Base-by-base conservation (phyloP, 2,797 vertebrate genomes). In the Sebastes vulpes region DNA sequence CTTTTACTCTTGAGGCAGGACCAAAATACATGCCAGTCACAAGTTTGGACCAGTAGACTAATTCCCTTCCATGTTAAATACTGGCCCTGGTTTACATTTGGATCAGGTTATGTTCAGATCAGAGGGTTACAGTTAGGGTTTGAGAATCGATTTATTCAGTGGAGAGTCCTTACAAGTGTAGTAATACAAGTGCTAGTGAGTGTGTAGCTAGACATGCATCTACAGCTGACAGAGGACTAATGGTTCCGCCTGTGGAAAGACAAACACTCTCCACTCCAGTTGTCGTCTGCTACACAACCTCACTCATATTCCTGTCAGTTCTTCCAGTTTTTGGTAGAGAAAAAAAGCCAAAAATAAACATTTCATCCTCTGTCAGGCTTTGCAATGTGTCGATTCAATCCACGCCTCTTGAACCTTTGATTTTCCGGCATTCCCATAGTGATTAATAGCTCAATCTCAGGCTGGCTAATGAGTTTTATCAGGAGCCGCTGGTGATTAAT, bases 401-500 rank as follows among this genome's bases (percentile, higher is more conserved):
- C 59, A 78, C 3, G 73, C 76, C 80, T 86, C 74, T 81, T 81
- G 69, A 83, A 84, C 75, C 83, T 88, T 87, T 90, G 74, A 86
- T 91, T 92, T 84, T 65, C 58, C 48, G 57, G 77, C 77, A 65
- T 72, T 79, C 78, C 80, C 72, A 32, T 64, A 72, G 76, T 93
- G 94, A 94, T 95, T 92, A 93, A 95, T 95, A 89, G 93, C 90
- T 93, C 89, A 87, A 89, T 93, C 87, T 89, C 85, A 81, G 77
- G 32, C 59, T 82, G 82, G 75, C 89, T 95, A 95, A 95, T 94
- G 91, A 94, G 84, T 93, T 92, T 93, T 91, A 95, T 95, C 94
- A 93, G 91, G 70, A 87, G 86, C 91, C 76, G 74, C 93, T 92
- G 89, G 91, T 94, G 91, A 95, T 95, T 94, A 93, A 96, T 95